Base-by-base conservation (phyloP, 2,888 invertebrate genomes). In the Metacarcinus magister region DNA sequence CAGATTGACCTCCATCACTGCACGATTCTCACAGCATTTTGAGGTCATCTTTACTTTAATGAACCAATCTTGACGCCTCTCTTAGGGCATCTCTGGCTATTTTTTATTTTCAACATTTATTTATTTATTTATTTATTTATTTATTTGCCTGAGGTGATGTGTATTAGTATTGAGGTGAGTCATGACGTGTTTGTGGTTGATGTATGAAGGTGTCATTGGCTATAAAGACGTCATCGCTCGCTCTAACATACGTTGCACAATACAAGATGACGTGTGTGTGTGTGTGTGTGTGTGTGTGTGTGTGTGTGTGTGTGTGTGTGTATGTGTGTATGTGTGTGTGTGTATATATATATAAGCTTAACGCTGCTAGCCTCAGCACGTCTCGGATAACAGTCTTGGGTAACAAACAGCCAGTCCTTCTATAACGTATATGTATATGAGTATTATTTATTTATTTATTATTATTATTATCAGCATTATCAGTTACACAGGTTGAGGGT, bases 1-100 rank as follows among this genome's bases (percentile, higher is more conserved):
- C 82, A 82, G 32, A 82, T 82, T 82, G 32, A 13, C 82, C 82
- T 82, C 82, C 82, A 82, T 82, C 82, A 82, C 32, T 32, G 28
- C 82, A 13, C 32, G 13, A 32, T 32, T 82, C 28, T 82, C 8
- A 28, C 82, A 13, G 32, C 82, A 32, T 8, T 82, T 32, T 82
- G 5, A 32, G 82, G 82, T 82, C 28, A 32, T 82, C 32, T 82
- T 32, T 32, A 32, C 32, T 10, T 10, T 82, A 82, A 82, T 82
- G 32, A 8, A 13, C 0, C 32, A 82, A 32, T 82, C 32, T n/a
- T 32, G 82, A 82, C 82, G 28, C 82, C 0, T 82, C 67, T 28
- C 82, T 28, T 28, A 28, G 28, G 32, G 32, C 32, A 82, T 32
- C 82, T 82, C 16, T n/a, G 67, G 3, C 2, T 1, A 19, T 4